Percentiles rank a stretch among this genome's conserved stretches.
These are phyloP conservation scores for Muntiacus muntjak DNA, from an alignment of 2,113 vertebrate species.

Conservation along the genomic window DNA sequence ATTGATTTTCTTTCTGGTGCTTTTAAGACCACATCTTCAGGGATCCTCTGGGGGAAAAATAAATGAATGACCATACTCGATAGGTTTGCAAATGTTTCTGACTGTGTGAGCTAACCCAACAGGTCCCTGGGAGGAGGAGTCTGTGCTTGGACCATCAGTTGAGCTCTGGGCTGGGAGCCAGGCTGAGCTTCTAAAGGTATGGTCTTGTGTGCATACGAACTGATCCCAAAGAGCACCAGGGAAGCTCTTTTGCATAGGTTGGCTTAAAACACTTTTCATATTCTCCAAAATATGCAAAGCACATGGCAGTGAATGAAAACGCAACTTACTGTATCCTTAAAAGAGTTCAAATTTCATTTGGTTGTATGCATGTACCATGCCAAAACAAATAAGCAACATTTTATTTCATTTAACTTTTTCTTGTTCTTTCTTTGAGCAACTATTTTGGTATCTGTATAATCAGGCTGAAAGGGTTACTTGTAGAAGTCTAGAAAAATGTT, in stretches of 20 bases:
- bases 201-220: not conserved
- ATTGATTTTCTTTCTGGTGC: not conserved
- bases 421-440: constrained; percentile 8
- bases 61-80: not conserved
- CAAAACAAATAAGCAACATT: not conserved
- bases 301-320: not conserved
- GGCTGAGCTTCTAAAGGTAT: not conserved
- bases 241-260: constrained; percentile 49
- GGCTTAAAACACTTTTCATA: not conserved
- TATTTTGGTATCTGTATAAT: constrained; percentile 43
- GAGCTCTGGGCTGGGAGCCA: not conserved
- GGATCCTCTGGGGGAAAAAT: not conserved
- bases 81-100: not conserved
- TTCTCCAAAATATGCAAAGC: constrained; percentile 21
- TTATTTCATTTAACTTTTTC: constrained; percentile 1
- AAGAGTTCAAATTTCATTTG: not conserved
- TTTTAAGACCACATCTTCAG: not conserved
- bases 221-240: not conserved
- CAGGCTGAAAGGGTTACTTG: not conserved
- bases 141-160: not conserved
- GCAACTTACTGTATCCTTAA: not conserved
- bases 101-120: not conserved
- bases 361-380: not conserved
- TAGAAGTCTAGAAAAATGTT: constrained; percentile 17
- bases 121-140: not conserved